Conservation (phyloP, 2,113 vertebrate genomes). For the Electrona antarctica region DNA sequence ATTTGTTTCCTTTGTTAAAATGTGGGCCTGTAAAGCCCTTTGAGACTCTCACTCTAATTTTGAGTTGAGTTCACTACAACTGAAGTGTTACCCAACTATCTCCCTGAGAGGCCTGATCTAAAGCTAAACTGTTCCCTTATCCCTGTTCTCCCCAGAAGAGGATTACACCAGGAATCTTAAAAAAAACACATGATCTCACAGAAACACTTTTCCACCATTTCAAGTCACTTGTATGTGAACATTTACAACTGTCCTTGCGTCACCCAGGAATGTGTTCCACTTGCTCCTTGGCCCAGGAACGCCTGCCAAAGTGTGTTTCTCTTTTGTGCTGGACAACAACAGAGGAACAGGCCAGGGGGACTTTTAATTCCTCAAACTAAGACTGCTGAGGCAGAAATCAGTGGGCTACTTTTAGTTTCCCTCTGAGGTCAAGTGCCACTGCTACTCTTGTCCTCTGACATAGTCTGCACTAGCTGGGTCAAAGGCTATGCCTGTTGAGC, state of each 20-base stretch:
- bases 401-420: constrained; percentile 2
- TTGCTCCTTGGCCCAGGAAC: constrained; percentile 17
- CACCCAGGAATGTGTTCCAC: constrained; percentile 42
- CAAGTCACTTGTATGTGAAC: constrained; percentile 28
- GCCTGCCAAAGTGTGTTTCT: neutral
- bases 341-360: constrained; percentile 1
- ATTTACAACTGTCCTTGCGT: constrained; percentile 27
- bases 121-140: no score
- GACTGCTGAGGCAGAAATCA: constrained; percentile 14
- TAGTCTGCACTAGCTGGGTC: constrained; percentile 11
- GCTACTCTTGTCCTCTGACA: constrained; percentile 1
- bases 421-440: constrained; percentile 34
- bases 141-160: no score
- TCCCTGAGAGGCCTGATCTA: no score
- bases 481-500: constrained; percentile 16
- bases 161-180: no score
- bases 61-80: no score
- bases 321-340: neutral
- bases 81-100: no score
- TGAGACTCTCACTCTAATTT: no score
- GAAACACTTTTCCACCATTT: constrained; percentile 7
- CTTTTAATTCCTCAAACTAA: constrained; percentile 10
- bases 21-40: no score
- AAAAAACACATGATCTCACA: neutral
- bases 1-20: no score